A percentile compares a stretch with the other conserved stretches of the same genome.
Conservation (phyloP, 37 sponge, comb jelly and placozoan genomes). For the Haliclona indistincta region DNA sequence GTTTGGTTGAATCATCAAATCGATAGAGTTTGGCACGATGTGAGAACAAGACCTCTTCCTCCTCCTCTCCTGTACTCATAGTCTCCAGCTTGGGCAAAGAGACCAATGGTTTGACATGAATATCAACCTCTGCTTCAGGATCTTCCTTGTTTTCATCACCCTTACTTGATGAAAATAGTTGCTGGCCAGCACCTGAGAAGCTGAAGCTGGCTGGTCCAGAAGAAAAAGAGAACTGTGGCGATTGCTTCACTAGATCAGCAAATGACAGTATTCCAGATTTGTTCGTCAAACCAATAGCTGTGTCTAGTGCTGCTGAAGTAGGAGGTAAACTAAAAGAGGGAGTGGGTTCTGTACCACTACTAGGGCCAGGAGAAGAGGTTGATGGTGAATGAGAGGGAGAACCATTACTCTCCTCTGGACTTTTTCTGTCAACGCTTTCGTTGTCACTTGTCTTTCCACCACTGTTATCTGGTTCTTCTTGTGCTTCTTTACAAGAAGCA, state of each 20-base stretch:
- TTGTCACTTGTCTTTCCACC: too few species aligned
- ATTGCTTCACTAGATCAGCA: conserved; percentile 14
- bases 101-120: conserved; percentile 84
- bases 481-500: too few species aligned
- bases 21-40: conserved; percentile 85
- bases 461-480: too few species aligned
- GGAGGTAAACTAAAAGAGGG: not conserved
- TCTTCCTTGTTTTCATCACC: conserved; percentile 10
- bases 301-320: too few species aligned
- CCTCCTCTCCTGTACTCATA: conserved; percentile 83
- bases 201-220: too few species aligned
- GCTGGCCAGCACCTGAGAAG: too few species aligned
- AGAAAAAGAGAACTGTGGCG: too few species aligned
- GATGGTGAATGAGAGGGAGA: too few species aligned
- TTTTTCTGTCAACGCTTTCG: not conserved
- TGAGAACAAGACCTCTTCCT: conserved; percentile 76
- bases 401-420: too few species aligned
- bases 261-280: not conserved
- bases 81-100: conserved; percentile 54
- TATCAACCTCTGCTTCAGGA: conserved; percentile 26
- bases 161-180: too few species aligned
- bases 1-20: conserved; percentile 50
- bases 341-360: not conserved
- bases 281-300: conserved; percentile 11
- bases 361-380: not conserved